Base-by-base conservation (phyloP, 1,140 invertebrate species). In the Pectinophora gossypiella region DNA sequence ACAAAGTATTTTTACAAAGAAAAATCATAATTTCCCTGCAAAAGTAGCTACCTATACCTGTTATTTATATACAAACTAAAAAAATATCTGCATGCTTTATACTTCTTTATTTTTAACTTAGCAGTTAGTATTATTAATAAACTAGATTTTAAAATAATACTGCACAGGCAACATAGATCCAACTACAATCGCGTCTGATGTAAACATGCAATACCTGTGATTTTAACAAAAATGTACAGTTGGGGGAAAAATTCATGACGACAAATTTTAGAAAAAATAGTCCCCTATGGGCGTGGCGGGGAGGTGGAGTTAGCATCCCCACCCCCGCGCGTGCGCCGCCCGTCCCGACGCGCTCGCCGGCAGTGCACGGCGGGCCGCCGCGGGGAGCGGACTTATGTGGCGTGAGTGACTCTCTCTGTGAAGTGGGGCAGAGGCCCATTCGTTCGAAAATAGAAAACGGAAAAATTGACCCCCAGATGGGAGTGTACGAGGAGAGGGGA, bases 381-480 rank as follows among this genome's bases (percentile, higher is more conserved):
- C 42, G 20, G 61, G 68, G 67, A 67, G 65, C 60, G 70, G 32
- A 54, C 62, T 45, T 45, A 77, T 80, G 75, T 62, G 32, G 36
- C 71, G 72, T 65, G 82, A 68, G 79, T 80, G 72, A 76, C n/a
- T n/a, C n/a, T n/a, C n/a, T 73, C 46, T 72, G 81, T 83, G 78
- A 61, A 75, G 82, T 85, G 82, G 82, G 82, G 82, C 82, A 73
- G 47, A 71, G 64, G 82, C 82, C 82, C 82, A 76, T 70, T 73
- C 73, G 72, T 85, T 84, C 73, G 75, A 78, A 76, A 80, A 83
- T 81, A 74, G 64, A 78, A 75, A 84, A 85, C 82, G 78, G 69
- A 77, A 83, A 80, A 75, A 85, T 85, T 83, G 71, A 85, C 64
- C 83, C 77, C 80, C 83, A 82, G 75, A 86, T 86, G 83, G 83